phyloP scores from a whole-genome alignment of 2,113 vertebrate species.

The Helogale parvula region DNA sequence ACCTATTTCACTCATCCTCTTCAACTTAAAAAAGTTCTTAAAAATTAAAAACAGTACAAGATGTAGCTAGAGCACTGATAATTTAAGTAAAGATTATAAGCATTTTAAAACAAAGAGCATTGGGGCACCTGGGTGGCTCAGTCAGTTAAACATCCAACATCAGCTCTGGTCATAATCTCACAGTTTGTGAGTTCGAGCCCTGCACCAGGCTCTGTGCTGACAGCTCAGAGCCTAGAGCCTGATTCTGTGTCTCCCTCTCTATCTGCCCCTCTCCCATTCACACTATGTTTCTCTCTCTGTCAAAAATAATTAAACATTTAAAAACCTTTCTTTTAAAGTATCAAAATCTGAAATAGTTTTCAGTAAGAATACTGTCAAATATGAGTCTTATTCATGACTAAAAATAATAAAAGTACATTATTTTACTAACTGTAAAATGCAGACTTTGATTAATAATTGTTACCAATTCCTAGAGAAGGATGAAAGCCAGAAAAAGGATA shows the following conservation, averaged over 20 bases:
- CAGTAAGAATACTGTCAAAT: background rate
- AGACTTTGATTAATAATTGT: conserved; percentile 16
- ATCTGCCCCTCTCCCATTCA: too few species aligned
- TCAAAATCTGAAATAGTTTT: background rate
- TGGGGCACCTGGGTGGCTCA: too few species aligned
- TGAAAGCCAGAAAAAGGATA: background rate
- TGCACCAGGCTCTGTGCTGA: too few species aligned
- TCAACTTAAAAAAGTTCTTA: conserved; percentile 8
- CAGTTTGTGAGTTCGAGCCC: too few species aligned
- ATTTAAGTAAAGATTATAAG: conserved; percentile 10
- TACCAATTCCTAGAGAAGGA: background rate
- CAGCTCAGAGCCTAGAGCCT: too few species aligned
- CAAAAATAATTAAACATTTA: too few species aligned
- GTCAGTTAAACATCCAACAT: too few species aligned
- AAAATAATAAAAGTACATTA: conserved; percentile 40
- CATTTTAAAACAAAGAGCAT: background rate
- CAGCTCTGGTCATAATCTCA: too few species aligned
- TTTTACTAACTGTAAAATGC: conserved; percentile 13
- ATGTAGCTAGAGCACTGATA: background rate
- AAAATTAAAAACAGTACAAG: conserved; percentile 9
- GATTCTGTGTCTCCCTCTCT: too few species aligned
- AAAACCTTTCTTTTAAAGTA: background rate
- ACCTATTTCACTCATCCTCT: background rate
- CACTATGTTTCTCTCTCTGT: too few species aligned
- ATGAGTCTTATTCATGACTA: background rate